phyloP scores from a whole-genome alignment of 2,113 vertebrate genomes.

The Phylloscopus trochiloides region DNA sequence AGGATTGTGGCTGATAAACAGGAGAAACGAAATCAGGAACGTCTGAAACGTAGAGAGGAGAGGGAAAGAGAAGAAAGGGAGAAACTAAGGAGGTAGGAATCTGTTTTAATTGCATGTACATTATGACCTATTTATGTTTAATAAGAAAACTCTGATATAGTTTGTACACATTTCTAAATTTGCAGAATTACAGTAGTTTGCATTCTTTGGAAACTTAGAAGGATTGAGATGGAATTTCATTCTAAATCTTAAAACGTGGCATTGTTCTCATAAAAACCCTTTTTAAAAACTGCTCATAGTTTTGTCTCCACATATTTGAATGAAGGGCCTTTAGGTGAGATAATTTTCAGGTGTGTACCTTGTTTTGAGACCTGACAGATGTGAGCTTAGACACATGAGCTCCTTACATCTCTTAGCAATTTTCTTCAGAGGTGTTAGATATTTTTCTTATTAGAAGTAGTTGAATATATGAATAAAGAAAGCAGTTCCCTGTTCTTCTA shows the following conservation, averaged over 20 bases:
- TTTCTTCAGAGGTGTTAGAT: neutral
- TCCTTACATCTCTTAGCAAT: neutral
- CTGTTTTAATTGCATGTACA: neutral
- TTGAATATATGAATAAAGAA: neutral
- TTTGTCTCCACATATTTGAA: neutral
- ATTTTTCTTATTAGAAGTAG: neutral
- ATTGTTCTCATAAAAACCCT: neutral
- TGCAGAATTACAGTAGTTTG: neutral
- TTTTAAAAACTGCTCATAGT: neutral
- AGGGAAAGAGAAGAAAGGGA: slow-evolving; percentile 87
- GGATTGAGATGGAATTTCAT: neutral
- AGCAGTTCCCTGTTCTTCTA: neutral
- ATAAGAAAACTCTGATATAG: neutral
- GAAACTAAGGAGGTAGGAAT: slow-evolving; percentile 75
- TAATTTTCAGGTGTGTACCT: neutral
- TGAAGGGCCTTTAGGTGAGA: neutral
- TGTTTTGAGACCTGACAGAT: neutral
- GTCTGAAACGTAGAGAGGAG: slow-evolving; percentile 90
- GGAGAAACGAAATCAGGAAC: slow-evolving; percentile 87
- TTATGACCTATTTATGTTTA: neutral
- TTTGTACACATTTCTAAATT: neutral
- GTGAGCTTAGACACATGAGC: neutral
- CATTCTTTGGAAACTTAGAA: neutral
- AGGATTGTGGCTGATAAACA: slow-evolving; percentile 95
- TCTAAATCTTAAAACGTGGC: neutral